Evolutionary conservation across 1,140 invertebrate genomes (phyloP).

Genomic region (Oppia nitens): DNA sequence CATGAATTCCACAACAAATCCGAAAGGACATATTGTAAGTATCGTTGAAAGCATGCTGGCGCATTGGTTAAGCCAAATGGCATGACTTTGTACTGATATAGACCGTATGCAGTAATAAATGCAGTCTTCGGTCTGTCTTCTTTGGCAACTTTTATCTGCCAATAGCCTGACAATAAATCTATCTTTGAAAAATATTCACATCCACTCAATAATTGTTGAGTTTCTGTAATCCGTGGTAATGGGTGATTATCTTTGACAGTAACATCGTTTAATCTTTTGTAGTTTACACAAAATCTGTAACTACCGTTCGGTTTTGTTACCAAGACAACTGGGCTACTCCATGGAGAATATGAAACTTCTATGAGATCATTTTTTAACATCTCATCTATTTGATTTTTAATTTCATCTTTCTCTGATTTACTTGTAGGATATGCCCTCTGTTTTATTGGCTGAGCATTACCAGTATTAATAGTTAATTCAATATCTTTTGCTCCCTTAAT

Average conservation of each 20-base stretch:
- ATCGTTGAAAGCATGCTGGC: constrained; percentile 20
- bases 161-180: constrained; percentile 1
- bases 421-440: no score
- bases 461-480: no score
- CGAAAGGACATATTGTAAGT: constrained; percentile 19
- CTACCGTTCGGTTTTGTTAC: constrained; percentile 32
- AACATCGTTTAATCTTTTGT: constrained; percentile 29
- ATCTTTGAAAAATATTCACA: constrained; percentile 26
- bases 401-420: no score
- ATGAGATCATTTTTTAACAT: no score
- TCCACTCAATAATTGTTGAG: constrained; percentile 26
- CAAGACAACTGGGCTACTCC: constrained; percentile 26
- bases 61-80: constrained; percentile 21
- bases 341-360: no score
- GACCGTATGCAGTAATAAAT: constrained; percentile 8
- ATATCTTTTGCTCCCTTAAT: no score
- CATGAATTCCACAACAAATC: constrained; percentile 7
- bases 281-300: constrained; percentile 32
- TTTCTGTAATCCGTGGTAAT: constrained; percentile 32
- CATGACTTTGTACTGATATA: constrained; percentile 17
- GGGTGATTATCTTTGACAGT: constrained; percentile 33
- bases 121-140: constrained; percentile 15
- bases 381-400: no score
- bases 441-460: no score
- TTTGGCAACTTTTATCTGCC: constrained; percentile 2